Base-by-base conservation (phyloP, 2,113 vertebrate species). In the Nesoenas mayeri region DNA sequence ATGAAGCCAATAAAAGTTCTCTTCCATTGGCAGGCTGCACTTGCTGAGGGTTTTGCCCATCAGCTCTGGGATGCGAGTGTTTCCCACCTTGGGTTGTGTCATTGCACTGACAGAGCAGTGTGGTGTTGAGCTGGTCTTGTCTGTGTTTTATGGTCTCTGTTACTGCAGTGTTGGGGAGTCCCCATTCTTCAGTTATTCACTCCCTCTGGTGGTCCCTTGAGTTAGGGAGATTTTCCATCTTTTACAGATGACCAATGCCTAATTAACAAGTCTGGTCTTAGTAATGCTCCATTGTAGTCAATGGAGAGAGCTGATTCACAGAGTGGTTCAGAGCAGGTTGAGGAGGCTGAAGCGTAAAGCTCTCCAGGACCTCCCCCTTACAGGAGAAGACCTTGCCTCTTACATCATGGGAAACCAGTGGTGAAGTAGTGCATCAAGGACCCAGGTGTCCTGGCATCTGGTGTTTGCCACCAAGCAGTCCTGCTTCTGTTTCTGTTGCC, bases 31-130 rank as follows among this genome's bases (percentile, higher is more conserved):
- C 61, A 58, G 26, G 70, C 79, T 79, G 74, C 8, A 6, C 25
- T 62, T 58, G 38, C 4, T 51, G 65, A 42, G 47, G 48, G 31
- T 71, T 82, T 89, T 47, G 16, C 25, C 56, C 78, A 31, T 71
- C 0, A 0, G 9, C 73, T 74, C 28, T 32, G 40, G 70, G 25
- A 5, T 48, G 48, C 0, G 0, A 75, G 20, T 25, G 9, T 67
- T 92, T 85, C 34, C 56, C 75, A 57, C 57, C 32, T 50, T 50
- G 38, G 36, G 9, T 12, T 75, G 56, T 47, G 40, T 17, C 31
- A 25, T 47, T 85, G 40, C 42, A 22, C 31, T 0, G 0, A 29
- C 38, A 57, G 14, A 69, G 12, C 36, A 4, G 0, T 18, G 5
- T 15, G 18, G 38, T 64, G 29, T 12, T 17, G 2, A 58, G 32